phyloP scores from a whole-genome alignment of 2,113 vertebrate species.

The Equus przewalskii region DNA sequence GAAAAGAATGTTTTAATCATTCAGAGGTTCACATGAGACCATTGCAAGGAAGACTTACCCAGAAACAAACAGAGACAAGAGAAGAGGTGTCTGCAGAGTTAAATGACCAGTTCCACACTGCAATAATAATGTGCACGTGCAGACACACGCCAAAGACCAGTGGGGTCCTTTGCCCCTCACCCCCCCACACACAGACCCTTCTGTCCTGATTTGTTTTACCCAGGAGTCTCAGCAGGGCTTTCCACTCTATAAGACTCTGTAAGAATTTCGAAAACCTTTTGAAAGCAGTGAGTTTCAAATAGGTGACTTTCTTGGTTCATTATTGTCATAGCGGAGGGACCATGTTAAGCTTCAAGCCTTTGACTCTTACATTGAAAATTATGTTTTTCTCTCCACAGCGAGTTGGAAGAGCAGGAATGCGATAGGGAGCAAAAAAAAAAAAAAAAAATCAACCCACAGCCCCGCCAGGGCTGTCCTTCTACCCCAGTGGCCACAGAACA shows the following conservation, averaged over 20 bases:
- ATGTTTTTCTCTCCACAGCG: not conserved
- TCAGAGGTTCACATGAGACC: not conserved
- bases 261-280: not conserved
- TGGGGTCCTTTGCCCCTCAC: too few relatives aligned
- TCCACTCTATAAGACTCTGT: fast-evolving
- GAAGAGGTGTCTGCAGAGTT: fast-evolving
- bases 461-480: not conserved
- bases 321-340: not conserved
- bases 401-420: not conserved
- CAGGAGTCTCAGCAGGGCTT: not conserved
- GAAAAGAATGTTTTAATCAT: not conserved
- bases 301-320: not conserved
- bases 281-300: not conserved
- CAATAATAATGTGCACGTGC: fast-evolving
- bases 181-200: not conserved
- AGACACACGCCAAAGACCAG: not conserved
- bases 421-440: not conserved
- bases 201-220: not conserved
- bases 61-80: not conserved
- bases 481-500: not conserved
- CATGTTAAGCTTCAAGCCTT: not conserved
- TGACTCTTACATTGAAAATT: too few relatives aligned
- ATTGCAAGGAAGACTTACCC: not conserved
- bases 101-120: fast-evolving
- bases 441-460: too few relatives aligned